Evolutionary conservation across 2,113 vertebrate species (phyloP).

Genomic region (human): GRCh38 chr4:31575001-31575500

Average conservation of each 20-base stretch:
- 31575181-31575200: not conserved
- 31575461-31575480: not conserved
- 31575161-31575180: not conserved
- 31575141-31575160: not conserved
- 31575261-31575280: not conserved
- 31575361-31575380: not conserved
- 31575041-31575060: not conserved
- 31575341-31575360: not conserved
- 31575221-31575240: not conserved
- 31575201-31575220: not conserved
- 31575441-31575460: too few species aligned
- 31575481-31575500: not conserved
- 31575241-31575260: not conserved
- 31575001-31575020: not conserved
- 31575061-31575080: not conserved
- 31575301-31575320: not conserved
- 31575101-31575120: not conserved
- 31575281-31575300: not conserved
- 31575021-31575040: not conserved
- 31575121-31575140: not conserved
- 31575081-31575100: not conserved
- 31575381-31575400: not conserved
- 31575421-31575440: not conserved
- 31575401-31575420: not conserved
- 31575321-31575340: not conserved